Evolutionary conservation across 2,113 vertebrate species (phyloP).

Genomic region (Riparia riparia): DNA sequence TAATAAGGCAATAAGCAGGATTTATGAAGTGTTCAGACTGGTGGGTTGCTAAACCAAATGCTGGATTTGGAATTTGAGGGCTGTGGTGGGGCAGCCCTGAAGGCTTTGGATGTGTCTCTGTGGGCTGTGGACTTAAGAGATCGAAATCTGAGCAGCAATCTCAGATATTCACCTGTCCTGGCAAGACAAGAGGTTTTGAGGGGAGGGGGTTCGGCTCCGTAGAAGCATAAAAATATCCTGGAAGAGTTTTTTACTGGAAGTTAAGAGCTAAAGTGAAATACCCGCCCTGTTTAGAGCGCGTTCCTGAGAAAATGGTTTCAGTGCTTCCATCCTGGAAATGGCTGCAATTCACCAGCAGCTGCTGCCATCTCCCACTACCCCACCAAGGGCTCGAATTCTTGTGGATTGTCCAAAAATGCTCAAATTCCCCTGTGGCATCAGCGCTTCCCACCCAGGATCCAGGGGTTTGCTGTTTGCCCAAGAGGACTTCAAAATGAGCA

Average conservation of each 20-base stretch:
- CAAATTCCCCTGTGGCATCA: background rate
- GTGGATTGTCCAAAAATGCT: background rate
- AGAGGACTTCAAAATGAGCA: background rate
- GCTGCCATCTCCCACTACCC: background rate
- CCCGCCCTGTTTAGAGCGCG: background rate
- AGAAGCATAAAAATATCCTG: background rate
- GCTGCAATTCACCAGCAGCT: background rate
- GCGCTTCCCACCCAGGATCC: background rate
- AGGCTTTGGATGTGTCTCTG: background rate
- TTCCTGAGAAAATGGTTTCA: background rate
- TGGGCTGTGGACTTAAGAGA: background rate
- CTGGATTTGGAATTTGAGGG: background rate
- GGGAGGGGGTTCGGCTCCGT: background rate
- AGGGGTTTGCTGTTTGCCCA: background rate
- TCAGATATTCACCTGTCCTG: background rate
- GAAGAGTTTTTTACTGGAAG: background rate
- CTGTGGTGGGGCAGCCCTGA: background rate
- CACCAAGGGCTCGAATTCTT: constrained; percentile 18
- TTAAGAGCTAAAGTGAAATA: background rate
- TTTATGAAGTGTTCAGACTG: background rate
- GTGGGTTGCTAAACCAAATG: background rate
- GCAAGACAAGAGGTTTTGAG: background rate
- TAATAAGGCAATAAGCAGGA: background rate
- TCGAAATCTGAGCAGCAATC: background rate
- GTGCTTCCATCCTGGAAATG: constrained; percentile 7